Evolutionary conservation across 2,113 vertebrate species (phyloP).

Genomic region (Gymnocephalus cernua): DNA sequence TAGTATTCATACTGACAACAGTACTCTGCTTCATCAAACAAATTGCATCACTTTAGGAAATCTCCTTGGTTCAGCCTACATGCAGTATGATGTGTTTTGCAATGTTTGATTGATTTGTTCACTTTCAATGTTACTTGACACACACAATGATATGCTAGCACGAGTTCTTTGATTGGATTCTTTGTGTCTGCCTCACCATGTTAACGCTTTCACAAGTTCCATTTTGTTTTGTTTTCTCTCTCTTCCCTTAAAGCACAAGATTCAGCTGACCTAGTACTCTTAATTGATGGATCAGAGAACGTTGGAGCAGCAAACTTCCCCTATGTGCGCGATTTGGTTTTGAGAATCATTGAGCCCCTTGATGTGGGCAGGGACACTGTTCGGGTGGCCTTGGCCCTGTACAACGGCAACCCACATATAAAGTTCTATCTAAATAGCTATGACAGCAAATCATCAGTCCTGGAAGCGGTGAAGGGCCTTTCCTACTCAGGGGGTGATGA

Average conservation of each 20-base stretch:
- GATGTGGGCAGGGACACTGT: constrained; percentile 90
- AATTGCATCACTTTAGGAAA: neutral
- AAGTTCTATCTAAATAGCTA: constrained; percentile 91
- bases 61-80: constrained; percentile 91
- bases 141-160: constrained; percentile 87
- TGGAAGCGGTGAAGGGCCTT: constrained; percentile 90
- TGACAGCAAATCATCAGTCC: constrained; percentile 88
- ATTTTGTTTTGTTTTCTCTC: constrained; percentile 88
- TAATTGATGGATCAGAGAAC: constrained; percentile 99
- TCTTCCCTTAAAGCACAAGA: constrained; percentile 92
- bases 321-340: constrained; percentile 91
- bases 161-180: constrained; percentile 75
- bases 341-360: constrained; percentile 94
- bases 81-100: constrained; percentile 91
- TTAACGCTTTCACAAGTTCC: constrained; percentile 96
- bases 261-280: constrained; percentile 97
- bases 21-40: neutral
- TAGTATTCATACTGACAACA: neutral
- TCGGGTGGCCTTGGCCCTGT: constrained; percentile 93
- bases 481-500: constrained; percentile 87
- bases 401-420: constrained; percentile 88
- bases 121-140: constrained; percentile 87
- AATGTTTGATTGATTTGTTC: constrained; percentile 86
- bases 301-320: constrained; percentile 94
- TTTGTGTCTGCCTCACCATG: constrained; percentile 81